Percentiles rank a stretch among this genome's conserved stretches.
Evolutionary conservation across 2,888 invertebrate genomes (phyloP).

Genomic region (Dynastes hyllus): DNA sequence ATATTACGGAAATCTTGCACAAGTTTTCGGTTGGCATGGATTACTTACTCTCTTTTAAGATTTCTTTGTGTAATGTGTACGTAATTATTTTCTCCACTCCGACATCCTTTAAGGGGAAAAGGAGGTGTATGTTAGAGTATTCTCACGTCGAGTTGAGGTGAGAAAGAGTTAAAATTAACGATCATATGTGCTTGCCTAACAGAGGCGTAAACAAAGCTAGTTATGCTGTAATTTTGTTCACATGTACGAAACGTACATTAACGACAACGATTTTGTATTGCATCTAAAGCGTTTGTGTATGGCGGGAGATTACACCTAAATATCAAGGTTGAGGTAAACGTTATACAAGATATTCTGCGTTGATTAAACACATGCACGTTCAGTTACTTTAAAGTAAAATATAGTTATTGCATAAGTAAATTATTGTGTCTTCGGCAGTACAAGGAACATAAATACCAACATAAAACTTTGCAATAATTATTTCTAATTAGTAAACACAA

Average conservation of each 20-base stretch:
- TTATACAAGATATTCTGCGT: too few species aligned
- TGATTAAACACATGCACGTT: too few species aligned
- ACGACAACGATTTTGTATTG: background rate
- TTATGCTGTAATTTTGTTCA: conserved; percentile 1
- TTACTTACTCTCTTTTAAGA: background rate
- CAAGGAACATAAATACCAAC: too few species aligned
- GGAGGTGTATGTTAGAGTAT: background rate
- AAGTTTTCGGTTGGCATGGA: background rate
- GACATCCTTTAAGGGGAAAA: conserved; percentile 24
- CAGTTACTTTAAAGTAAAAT: too few species aligned
- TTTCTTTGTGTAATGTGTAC: background rate
- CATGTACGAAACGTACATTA: conserved; percentile 29
- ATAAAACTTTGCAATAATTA: too few species aligned
- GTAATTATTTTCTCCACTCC: background rate
- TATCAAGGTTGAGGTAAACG: conserved; percentile 28
- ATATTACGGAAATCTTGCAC: background rate
- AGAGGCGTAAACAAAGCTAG: conserved; percentile 16
- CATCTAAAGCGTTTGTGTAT: background rate
- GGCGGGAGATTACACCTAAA: background rate
- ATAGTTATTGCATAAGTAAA: too few species aligned
- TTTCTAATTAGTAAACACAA: too few species aligned
- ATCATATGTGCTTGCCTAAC: conserved; percentile 4
- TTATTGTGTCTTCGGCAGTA: too few species aligned
- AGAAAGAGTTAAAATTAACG: conserved; percentile 34
- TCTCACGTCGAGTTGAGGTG: conserved; percentile 27